Evolutionary conservation across 2,113 vertebrate species (phyloP).

Genomic region (Apodemus speciosus): DNA sequence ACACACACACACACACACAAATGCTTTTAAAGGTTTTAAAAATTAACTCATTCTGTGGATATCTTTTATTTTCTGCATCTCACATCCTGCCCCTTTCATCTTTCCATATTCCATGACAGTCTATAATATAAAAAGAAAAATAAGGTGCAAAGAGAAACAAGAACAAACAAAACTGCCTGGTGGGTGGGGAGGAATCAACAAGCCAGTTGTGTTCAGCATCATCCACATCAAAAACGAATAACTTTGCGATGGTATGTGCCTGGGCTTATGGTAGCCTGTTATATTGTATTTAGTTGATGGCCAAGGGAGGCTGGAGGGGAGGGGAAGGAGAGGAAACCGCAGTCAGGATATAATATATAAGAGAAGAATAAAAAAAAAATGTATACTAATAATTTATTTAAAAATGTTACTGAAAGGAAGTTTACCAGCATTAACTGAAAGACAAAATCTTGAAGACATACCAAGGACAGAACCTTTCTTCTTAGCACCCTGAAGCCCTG

Average conservation of each 20-base stretch:
- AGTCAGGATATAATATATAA: neutral
- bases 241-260: neutral
- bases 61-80: conserved; percentile 4
- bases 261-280: neutral
- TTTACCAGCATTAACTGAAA: conserved; percentile 23
- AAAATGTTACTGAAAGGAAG: neutral
- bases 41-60: neutral
- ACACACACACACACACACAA: neutral
- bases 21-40: neutral
- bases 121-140: neutral
- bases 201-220: neutral
- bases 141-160: neutral
- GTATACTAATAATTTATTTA: neutral
- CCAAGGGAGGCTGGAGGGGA: neutral
- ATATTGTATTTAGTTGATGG: neutral
- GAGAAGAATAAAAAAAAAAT: neutral
- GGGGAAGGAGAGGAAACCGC: neutral
- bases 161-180: neutral
- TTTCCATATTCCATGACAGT: neutral
- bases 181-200: neutral
- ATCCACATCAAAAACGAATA: neutral
- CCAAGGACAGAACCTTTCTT: neutral
- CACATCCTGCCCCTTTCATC: neutral
- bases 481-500: neutral
- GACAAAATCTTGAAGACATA: neutral